Evolutionary conservation across 2,113 vertebrate species (phyloP).

Genomic region (Pseudolaguvia tuberculata): DNA sequence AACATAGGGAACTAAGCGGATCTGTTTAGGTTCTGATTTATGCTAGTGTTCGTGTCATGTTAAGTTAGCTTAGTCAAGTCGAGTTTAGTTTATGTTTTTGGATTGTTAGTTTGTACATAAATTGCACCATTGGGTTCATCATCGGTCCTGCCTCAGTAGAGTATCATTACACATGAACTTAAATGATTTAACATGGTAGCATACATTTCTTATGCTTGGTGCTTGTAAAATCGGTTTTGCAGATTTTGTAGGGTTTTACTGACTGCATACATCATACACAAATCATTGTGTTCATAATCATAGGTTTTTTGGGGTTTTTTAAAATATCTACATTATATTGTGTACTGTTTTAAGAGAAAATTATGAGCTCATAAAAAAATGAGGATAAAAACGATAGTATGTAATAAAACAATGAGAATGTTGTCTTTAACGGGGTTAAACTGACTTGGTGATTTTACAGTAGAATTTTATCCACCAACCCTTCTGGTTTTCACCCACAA

Average conservation of each 20-base stretch:
- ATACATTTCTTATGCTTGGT: too few relatives aligned
- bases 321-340: neutral
- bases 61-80: too few relatives aligned
- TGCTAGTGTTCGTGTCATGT: too few relatives aligned
- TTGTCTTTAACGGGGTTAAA: neutral
- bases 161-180: too few relatives aligned
- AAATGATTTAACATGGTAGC: too few relatives aligned
- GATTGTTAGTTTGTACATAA: too few relatives aligned
- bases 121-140: too few relatives aligned
- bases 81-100: too few relatives aligned
- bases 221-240: neutral
- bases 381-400: neutral
- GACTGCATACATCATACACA: neutral
- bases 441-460: neutral
- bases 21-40: too few relatives aligned
- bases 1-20: too few relatives aligned
- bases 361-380: neutral
- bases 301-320: neutral
- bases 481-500: neutral
- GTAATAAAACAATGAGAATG: neutral
- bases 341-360: neutral
- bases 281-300: neutral
- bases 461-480: conserved; percentile 7
- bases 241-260: neutral
- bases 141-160: too few relatives aligned